phyloP scores from a whole-genome alignment of 2,797 vertebrate species.

The Euthynnus affinis region DNA sequence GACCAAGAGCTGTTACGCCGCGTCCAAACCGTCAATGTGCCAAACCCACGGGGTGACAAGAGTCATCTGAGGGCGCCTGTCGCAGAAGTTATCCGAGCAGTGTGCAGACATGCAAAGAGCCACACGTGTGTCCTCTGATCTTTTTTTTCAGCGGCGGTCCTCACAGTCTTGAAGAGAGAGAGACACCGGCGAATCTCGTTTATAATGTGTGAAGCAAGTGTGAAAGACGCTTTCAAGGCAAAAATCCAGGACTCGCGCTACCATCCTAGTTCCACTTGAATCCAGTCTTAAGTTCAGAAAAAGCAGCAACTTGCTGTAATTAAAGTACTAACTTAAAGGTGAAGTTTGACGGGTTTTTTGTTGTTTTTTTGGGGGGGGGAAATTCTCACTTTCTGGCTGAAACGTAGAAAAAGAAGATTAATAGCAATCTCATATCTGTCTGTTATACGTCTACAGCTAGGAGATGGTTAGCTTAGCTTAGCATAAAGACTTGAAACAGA shows the following conservation, averaged over 20 bases:
- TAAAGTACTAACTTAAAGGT: slow-evolving; percentile 79
- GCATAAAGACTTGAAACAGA: too few relatives aligned
- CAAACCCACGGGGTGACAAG: slow-evolving; percentile 3
- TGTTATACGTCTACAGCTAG: neutral
- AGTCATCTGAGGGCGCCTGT: slow-evolving; percentile 40
- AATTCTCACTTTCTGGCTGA: neutral
- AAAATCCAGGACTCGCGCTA: slow-evolving; percentile 56
- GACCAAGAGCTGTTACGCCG: slow-evolving; percentile 49
- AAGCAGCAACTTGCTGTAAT: slow-evolving; percentile 82
- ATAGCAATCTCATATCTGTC: neutral
- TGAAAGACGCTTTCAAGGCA: slow-evolving; percentile 55
- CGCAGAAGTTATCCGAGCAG: slow-evolving; percentile 47
- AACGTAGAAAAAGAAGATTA: neutral
- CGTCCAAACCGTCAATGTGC: slow-evolving; percentile 49
- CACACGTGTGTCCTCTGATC: slow-evolving; percentile 45
- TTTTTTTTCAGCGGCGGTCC: slow-evolving; percentile 12
- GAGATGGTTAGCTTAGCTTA: too few relatives aligned
- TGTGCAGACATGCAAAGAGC: slow-evolving; percentile 62
- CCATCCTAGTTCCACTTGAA: slow-evolving; percentile 30
- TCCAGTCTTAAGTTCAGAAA: slow-evolving; percentile 60
- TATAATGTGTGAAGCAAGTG: slow-evolving; percentile 45
- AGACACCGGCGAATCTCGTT: slow-evolving; percentile 31
- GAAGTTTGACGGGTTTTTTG: slow-evolving; percentile 2
- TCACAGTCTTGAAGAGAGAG: slow-evolving; percentile 9
- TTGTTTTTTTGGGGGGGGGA: too few relatives aligned